These are phyloP conservation scores for Vireo griseus DNA, from an alignment of 2,797 vertebrate species.

Conservation along the genomic window DNA sequence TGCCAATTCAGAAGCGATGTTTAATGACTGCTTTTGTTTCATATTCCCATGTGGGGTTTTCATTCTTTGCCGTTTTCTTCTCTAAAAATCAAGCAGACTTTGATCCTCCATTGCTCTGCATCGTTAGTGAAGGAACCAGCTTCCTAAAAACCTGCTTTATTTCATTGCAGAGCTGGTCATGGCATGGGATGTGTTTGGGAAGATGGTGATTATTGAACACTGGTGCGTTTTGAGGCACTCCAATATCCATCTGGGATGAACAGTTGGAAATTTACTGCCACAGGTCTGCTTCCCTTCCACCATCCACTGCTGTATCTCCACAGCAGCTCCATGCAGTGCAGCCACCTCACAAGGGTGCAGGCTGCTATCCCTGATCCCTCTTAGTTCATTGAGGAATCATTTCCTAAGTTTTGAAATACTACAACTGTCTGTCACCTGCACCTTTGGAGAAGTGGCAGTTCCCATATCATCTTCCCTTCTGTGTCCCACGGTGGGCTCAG, in stretches of 20 bases:
- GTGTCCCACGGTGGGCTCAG: not conserved
- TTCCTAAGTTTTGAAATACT: not conserved
- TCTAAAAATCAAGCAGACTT: constrained; percentile 14
- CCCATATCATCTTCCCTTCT: not conserved
- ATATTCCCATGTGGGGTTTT: constrained; percentile 29
- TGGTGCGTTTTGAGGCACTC: not conserved
- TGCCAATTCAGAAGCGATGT: constrained; percentile 46
- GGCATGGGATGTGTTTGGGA: not conserved
- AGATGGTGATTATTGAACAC: not conserved
- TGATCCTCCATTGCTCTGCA: not conserved
- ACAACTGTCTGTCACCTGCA: not conserved
- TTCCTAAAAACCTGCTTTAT: not conserved
- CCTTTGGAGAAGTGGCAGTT: fast-evolving
- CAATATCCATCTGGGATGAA: not conserved
- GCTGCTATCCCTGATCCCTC: not conserved
- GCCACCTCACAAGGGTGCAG: not conserved
- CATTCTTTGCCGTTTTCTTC: constrained; percentile 35
- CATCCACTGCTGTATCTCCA: not conserved
- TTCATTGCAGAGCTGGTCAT: not conserved
- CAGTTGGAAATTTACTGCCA: not conserved
- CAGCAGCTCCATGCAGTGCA: not conserved
- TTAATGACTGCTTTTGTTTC: constrained; percentile 64
- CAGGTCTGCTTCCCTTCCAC: not conserved
- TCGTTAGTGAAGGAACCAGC: not conserved
- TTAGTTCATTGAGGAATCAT: not conserved